phyloP scores from a whole-genome alignment of 2,113 vertebrate genomes.

The Neotoma lepida region DNA sequence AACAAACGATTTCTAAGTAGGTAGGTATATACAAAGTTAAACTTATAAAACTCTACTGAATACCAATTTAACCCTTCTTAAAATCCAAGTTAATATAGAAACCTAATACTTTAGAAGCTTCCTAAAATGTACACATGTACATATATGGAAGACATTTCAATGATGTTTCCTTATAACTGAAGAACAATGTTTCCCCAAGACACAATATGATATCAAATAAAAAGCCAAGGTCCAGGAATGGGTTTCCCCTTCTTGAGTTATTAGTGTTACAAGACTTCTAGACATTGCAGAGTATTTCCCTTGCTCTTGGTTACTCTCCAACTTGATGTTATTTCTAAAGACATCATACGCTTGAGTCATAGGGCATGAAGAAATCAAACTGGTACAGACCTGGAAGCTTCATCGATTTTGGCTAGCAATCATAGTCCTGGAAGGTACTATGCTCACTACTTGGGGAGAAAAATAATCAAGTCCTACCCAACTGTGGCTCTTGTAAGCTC shows the following conservation, averaged over 20 bases:
- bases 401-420: background rate
- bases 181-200: background rate
- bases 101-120: background rate
- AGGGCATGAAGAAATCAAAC: background rate
- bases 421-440: background rate
- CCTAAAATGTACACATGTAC: background rate
- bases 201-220: background rate
- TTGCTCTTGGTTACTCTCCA: background rate
- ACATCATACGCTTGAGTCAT: background rate
- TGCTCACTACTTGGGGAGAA: background rate
- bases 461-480: background rate
- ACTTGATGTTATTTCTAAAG: background rate
- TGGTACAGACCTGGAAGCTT: background rate
- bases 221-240: background rate
- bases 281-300: background rate
- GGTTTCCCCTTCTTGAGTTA: background rate
- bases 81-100: background rate
- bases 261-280: background rate
- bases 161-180: background rate
- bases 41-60: background rate
- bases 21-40: background rate
- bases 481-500: background rate
- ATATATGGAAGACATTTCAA: background rate
- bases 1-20: background rate
- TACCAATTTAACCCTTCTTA: conserved; percentile 20